Base-by-base conservation (phyloP, 2,888 invertebrate species). In the Lochmaea crataegi region DNA sequence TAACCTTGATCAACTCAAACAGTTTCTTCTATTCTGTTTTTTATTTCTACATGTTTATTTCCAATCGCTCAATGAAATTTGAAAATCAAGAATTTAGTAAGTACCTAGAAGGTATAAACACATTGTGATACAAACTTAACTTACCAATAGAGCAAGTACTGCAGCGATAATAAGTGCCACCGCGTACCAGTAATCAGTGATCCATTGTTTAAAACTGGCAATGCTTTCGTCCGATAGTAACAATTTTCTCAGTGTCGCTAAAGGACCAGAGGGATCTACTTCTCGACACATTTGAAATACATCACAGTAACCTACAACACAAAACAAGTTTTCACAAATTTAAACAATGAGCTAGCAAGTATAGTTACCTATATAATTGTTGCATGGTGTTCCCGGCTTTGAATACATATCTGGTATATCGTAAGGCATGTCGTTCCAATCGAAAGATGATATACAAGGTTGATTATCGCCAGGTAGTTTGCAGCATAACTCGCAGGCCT, bases 321-420 rank as follows among this genome's bases (percentile, higher is more conserved):
- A 56, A n/a, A 14, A 67, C 16, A 11, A 38, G 32, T 32, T 32
- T 32, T 7, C 7, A 7, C 32, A 6, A 32, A 32, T 7, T 32
- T 10, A 38, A 14, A 56, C 18, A 38, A 38, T 9, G 18, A 42
- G 53, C 14, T 45, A 22, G 32, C 4, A 16, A 38, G 12, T 41
- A 16, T 11, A 65, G 56, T 18, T 61, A 76, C 76, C 76, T 57
- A 78, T 79, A 86, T 96, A 96, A 85, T 96, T 95, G 86, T 96
- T 96, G 86, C 97, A 97, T 0, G 97, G 96, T 65, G 96, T 96
- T 72, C 97, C 97, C 0, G 97, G 95, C 83, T 96, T 96, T 41
- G 96, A 94, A 85, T 93, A 95, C 93, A 96, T 95, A 83, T 96
- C 95, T 0, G 97, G 97, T 80, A 98, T 94, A 87, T 97, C 96